Evolutionary conservation across 2,888 invertebrate genomes (phyloP).

Genomic region (Eucriotettix oculatus): DNA sequence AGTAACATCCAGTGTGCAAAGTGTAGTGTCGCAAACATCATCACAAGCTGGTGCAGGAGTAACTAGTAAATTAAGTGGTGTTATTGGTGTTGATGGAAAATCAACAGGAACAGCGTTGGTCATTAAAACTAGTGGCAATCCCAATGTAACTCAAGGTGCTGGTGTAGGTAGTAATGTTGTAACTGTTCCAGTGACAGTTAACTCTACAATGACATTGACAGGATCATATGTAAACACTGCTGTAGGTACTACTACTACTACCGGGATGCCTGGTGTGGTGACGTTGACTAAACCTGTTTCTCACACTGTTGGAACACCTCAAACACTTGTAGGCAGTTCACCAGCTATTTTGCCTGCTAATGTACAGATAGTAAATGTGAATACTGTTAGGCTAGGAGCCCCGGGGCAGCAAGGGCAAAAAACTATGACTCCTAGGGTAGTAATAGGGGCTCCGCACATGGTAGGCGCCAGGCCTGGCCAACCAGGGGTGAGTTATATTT

Average conservation of each 20-base stretch:
- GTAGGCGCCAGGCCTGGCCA: conserved; percentile 65
- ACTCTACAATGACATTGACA: conserved; percentile 28
- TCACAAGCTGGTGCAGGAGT: conserved; percentile 13
- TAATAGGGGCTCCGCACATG: conserved; percentile 67
- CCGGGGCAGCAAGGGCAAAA: conserved; percentile 56
- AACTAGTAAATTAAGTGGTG: conserved; percentile 14
- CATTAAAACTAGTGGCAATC: conserved; percentile 22
- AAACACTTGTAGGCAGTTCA: conserved; percentile 39
- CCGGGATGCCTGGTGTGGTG: conserved; percentile 43
- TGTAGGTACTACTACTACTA: conserved; percentile 26
- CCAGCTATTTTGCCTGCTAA: conserved; percentile 52
- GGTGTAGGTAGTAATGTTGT: conserved; percentile 30
- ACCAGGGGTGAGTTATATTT: conserved; percentile 47
- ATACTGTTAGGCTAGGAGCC: conserved; percentile 49
- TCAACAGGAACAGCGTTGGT: conserved; percentile 27
- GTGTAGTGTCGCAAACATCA: conserved; percentile 16
- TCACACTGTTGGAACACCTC: conserved; percentile 38
- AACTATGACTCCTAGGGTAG: conserved; percentile 63
- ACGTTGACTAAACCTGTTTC: conserved; percentile 41
- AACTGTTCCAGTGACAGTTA: conserved; percentile 45
- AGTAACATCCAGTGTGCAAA: conserved; percentile 26
- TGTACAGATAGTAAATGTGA: conserved; percentile 68
- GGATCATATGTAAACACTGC: conserved; percentile 22
- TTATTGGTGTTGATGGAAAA: conserved; percentile 18
- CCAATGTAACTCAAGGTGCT: conserved; percentile 16